Percentiles rank a stretch among this genome's conserved stretches.
phyloP scores from a whole-genome alignment of 2,888 invertebrate species.

The Netelia inedita region DNA sequence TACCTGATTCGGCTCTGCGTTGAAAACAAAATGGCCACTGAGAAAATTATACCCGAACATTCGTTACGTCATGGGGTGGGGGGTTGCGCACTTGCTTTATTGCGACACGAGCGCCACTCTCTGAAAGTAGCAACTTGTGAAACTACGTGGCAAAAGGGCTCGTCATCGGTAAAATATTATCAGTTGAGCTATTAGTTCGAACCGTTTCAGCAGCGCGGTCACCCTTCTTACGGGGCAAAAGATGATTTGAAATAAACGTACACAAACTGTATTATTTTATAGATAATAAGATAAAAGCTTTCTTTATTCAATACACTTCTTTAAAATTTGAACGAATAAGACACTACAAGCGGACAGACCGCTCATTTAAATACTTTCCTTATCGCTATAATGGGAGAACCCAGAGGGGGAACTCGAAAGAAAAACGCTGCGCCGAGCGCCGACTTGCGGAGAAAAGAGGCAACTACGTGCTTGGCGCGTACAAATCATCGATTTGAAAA shows the following conservation, averaged over 20 bases:
- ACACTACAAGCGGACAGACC: too few relatives aligned
- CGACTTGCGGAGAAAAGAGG: too few relatives aligned
- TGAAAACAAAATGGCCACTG: slow-evolving; percentile 84
- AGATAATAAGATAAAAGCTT: too few relatives aligned
- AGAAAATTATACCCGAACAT: slow-evolving; percentile 65
- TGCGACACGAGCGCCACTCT: slow-evolving; percentile 13
- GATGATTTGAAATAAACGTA: background rate
- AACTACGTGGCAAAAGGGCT: background rate
- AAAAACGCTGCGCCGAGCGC: too few relatives aligned
- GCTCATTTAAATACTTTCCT: too few relatives aligned
- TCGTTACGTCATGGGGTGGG: slow-evolving; percentile 61
- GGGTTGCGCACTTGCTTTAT: background rate
- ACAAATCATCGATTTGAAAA: too few relatives aligned
- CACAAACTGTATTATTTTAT: too few relatives aligned
- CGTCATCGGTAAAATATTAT: background rate
- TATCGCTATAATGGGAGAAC: too few relatives aligned
- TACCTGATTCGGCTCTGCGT: slow-evolving; percentile 83
- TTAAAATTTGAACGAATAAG: too few relatives aligned
- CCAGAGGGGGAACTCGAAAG: too few relatives aligned
- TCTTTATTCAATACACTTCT: too few relatives aligned
- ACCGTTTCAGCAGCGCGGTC: background rate
- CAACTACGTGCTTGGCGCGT: too few relatives aligned
- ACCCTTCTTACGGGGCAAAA: background rate
- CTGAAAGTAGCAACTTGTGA: background rate
- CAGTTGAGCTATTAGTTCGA: background rate